A percentile compares a stretch with the other conserved stretches of the same genome.
phyloP scores from a whole-genome alignment of 2,888 invertebrate species.

The Latheticus oryzae region DNA sequence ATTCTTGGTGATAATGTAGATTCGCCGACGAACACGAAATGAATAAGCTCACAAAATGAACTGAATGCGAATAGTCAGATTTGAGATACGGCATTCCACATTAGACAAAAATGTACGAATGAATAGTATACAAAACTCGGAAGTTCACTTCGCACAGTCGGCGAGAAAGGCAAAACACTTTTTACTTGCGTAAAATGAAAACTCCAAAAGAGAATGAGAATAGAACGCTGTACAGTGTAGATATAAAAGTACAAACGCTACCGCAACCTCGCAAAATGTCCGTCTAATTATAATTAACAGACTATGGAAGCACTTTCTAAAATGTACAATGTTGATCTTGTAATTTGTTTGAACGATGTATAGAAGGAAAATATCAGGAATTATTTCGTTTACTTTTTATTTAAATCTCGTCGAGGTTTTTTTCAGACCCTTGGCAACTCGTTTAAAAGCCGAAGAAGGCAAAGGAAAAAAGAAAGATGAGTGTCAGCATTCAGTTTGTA shows the following conservation, averaged over 20 bases:
- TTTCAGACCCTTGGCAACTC: too few species aligned
- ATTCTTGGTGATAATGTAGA: conserved; percentile 28
- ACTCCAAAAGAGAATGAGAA: conserved; percentile 26
- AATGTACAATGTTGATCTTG: too few species aligned
- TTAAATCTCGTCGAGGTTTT: too few species aligned
- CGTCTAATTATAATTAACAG: conserved; percentile 23
- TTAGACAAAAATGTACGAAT: conserved; percentile 28
- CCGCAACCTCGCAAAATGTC: conserved; percentile 24
- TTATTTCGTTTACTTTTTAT: too few species aligned
- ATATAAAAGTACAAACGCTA: conserved; percentile 22
- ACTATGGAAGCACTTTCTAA: conserved; percentile 11
- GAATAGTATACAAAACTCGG: conserved; percentile 17
- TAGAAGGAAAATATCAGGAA: too few species aligned
- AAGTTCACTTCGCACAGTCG: conserved; percentile 22
- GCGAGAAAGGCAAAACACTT: conserved; percentile 30
- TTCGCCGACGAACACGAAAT: conserved; percentile 25
- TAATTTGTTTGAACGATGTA: too few species aligned
- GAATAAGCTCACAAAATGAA: conserved; percentile 28
- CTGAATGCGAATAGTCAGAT: conserved; percentile 29
- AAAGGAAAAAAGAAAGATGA: too few species aligned
- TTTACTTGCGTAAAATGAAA: conserved; percentile 35
- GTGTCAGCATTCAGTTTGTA: conserved; percentile 54
- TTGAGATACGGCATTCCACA: conserved; percentile 11
- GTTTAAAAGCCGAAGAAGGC: too few species aligned
- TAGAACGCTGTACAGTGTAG: conserved; percentile 8